Conservation (phyloP, 2,888 invertebrate genomes). For the Phyllotreta striolata region DNA sequence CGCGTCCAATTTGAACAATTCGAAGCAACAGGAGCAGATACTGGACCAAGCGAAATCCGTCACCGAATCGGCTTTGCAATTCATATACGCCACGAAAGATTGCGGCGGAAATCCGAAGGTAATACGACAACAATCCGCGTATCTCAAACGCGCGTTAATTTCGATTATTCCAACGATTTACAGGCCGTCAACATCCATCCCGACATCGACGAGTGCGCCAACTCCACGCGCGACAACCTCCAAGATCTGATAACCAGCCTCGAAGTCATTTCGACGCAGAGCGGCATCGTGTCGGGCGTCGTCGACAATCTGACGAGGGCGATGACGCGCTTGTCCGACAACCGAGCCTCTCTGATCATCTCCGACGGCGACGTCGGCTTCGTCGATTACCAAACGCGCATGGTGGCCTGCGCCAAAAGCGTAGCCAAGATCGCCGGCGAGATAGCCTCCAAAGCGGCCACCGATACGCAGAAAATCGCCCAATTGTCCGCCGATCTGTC, state of each 20-base stretch:
- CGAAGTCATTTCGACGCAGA: slow-evolving; percentile 84
- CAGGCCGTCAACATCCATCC: slow-evolving; percentile 81
- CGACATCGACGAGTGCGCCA: slow-evolving; percentile 83
- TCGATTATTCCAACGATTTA: slow-evolving; percentile 4
- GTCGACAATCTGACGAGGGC: slow-evolving; percentile 91
- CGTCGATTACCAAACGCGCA: slow-evolving; percentile 96
- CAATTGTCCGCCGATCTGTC: slow-evolving; percentile 87
- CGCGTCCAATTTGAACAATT: slow-evolving; percentile 88
- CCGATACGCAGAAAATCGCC: slow-evolving; percentile 76
- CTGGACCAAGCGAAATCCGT: slow-evolving; percentile 95
- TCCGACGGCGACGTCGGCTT: slow-evolving; percentile 74
- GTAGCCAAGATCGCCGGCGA: slow-evolving; percentile 92
- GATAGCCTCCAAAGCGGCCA: slow-evolving; percentile 86
- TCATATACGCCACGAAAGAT: slow-evolving; percentile 85
- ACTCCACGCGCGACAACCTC: slow-evolving; percentile 80
- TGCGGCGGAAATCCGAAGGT: slow-evolving; percentile 93
- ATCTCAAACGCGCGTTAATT: no score
- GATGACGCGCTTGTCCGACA: slow-evolving; percentile 82
- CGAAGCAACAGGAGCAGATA: slow-evolving; percentile 84
- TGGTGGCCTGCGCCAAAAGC: slow-evolving; percentile 95
- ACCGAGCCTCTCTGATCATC: slow-evolving; percentile 76
- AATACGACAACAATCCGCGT: no score
- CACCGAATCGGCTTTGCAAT: slow-evolving; percentile 88
- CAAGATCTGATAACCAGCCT: slow-evolving; percentile 81
- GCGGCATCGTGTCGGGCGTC: slow-evolving; percentile 88